Evolutionary conservation across 2,797 vertebrate species (phyloP).

Genomic region (Hybognathus amarus): DNA sequence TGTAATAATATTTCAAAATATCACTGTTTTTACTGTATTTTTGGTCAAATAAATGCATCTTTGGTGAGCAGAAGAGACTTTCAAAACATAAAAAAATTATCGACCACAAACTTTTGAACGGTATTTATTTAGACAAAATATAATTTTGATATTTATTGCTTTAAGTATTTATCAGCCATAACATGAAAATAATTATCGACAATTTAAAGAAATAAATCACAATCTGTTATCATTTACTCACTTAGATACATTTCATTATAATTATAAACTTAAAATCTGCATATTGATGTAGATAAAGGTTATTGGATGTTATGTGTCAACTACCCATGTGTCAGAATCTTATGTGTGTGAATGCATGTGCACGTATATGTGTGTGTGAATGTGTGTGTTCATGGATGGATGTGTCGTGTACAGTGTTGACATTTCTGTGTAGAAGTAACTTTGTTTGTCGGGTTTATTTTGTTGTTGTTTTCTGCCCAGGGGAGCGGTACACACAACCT

Average conservation of each 20-base stretch:
- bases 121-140: neutral
- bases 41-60: neutral
- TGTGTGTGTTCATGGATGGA: neutral
- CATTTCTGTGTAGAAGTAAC: neutral
- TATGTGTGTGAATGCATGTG: neutral
- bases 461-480: conserved; percentile 18
- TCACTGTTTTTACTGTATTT: neutral
- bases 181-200: neutral
- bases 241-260: neutral
- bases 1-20: neutral
- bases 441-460: conserved; percentile 19
- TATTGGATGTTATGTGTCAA: neutral
- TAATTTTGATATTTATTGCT: neutral
- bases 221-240: neutral
- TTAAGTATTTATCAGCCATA: neutral
- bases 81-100: neutral
- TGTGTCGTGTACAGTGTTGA: neutral
- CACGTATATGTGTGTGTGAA: neutral
- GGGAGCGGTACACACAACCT: conserved; percentile 28
- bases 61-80: neutral
- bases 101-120: neutral
- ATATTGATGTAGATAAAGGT: neutral
- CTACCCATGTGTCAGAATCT: conserved; percentile 1
- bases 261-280: neutral
- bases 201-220: neutral